phyloP scores from a whole-genome alignment of 2,888 invertebrate species.

The Pollenia griseotomentosa region DNA sequence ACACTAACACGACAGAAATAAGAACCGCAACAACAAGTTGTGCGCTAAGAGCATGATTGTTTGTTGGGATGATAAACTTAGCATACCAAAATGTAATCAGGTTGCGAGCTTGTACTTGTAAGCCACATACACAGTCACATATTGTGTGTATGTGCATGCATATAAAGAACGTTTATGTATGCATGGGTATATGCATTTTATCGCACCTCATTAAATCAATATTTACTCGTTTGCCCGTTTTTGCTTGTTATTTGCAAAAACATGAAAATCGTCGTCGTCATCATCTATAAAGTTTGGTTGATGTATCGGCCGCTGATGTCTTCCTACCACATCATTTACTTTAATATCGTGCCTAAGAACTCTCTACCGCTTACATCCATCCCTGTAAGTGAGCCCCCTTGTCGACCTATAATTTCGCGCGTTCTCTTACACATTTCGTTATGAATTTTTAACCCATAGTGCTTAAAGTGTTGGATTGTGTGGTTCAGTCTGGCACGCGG shows the following conservation, averaged over 20 bases:
- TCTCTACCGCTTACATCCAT: conserved; percentile 8
- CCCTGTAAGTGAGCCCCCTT: conserved; percentile 22
- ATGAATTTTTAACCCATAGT: conserved; percentile 49
- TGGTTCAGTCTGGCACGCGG: conserved; percentile 57
- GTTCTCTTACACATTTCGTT: conserved; percentile 49
- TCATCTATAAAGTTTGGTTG: conserved; percentile 51
- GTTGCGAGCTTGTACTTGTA: conserved; percentile 43
- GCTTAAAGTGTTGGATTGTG: conserved; percentile 48
- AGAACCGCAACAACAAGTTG: conserved; percentile 40
- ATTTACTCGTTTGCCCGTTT: conserved; percentile 77
- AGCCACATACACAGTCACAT: neutral
- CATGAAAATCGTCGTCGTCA: conserved; percentile 67
- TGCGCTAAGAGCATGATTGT: conserved; percentile 53
- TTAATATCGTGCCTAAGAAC: conserved; percentile 58
- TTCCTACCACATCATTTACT: conserved; percentile 44
- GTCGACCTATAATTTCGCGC: conserved; percentile 26
- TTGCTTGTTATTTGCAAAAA: conserved; percentile 61
- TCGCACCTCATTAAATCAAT: conserved; percentile 81
- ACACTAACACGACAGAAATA: conserved; percentile 27
- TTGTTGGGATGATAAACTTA: conserved; percentile 64
- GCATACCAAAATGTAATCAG: conserved; percentile 70
- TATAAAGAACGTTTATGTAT: neutral
- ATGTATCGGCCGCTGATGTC: conserved; percentile 33
- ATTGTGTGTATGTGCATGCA: neutral
- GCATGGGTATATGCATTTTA: conserved; percentile 74